Percentiles rank a stretch among this genome's conserved stretches.
phyloP scores from a whole-genome alignment of 2,113 vertebrate genomes.

The Colossoma macropomum region DNA sequence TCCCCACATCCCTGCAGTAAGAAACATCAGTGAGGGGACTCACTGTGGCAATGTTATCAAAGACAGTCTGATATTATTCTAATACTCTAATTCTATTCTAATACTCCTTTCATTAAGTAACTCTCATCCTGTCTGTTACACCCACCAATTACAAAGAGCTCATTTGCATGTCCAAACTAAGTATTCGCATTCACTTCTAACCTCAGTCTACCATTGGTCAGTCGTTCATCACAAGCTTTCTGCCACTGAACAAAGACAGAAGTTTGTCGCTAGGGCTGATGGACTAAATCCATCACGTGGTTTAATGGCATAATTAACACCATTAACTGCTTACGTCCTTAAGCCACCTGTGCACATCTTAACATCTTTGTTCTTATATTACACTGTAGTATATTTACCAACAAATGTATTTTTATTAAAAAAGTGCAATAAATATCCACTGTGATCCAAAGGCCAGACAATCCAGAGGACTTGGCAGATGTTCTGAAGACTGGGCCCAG shows the following conservation, averaged over 20 bases:
- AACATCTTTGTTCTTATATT: background rate
- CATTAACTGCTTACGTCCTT: background rate
- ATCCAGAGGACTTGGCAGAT: no score
- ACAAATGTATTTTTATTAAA: no score
- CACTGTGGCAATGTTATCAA: conserved; percentile 62
- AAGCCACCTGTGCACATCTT: background rate
- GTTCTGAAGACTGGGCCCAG: no score
- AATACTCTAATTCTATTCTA: no score
- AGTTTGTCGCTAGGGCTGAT: conserved; percentile 25
- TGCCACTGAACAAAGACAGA: conserved; percentile 34
- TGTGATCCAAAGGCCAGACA: no score
- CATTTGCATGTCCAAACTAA: conserved; percentile 56
- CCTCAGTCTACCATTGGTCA: conserved; percentile 33
- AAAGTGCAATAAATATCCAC: no score
- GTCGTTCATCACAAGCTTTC: background rate
- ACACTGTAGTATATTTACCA: no score
- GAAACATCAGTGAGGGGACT: background rate
- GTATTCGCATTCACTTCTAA: conserved; percentile 31
- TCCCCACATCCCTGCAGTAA: background rate
- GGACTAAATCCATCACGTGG: conserved; percentile 5
- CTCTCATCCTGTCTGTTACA: conserved; percentile 59
- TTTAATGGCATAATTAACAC: background rate
- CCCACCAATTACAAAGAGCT: conserved; percentile 66
- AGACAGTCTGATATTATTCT: conserved; percentile 65
- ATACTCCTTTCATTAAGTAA: conserved; percentile 74